phyloP scores from a whole-genome alignment of 1,140 invertebrate species.

The Drosophila malerkotliana region DNA sequence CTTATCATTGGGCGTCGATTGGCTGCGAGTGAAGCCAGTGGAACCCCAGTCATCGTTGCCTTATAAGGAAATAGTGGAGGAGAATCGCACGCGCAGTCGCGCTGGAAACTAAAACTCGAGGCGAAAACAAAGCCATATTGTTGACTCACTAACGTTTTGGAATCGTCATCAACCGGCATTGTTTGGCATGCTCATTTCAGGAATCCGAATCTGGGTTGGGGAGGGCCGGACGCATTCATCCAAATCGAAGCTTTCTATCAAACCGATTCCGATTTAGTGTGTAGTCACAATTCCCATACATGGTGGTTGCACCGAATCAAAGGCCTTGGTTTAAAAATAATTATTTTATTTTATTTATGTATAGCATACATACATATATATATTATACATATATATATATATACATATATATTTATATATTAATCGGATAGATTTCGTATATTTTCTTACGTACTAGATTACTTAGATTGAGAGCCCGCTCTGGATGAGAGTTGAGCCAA shows the following conservation, averaged over 20 bases:
- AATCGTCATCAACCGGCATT: slow-evolving; percentile 40
- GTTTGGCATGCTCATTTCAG: slow-evolving; percentile 34
- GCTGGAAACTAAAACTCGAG: slow-evolving; percentile 11
- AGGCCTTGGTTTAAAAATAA: slow-evolving; percentile 21
- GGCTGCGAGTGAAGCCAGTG: slow-evolving; percentile 16
- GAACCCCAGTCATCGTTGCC: slow-evolving; percentile 23
- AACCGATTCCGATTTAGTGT: slow-evolving; percentile 31
- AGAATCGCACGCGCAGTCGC: slow-evolving; percentile 28
- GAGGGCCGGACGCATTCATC: slow-evolving; percentile 14
- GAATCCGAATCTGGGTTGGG: background rate
- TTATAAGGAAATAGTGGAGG: slow-evolving; percentile 35
- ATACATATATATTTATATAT: slow-evolving; percentile 9
- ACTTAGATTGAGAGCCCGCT: background rate
- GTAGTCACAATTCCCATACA: slow-evolving; percentile 20
- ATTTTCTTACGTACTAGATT: slow-evolving; percentile 7
- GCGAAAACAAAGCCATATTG: slow-evolving; percentile 33
- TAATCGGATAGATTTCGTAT: background rate
- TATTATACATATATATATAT: background rate
- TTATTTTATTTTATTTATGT: slow-evolving; percentile 35
- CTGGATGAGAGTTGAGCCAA: background rate
- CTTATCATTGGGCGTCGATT: slow-evolving; percentile 40
- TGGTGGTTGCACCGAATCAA: slow-evolving; percentile 15
- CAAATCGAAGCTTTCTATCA: slow-evolving; percentile 17
- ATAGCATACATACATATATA: slow-evolving; percentile 6
- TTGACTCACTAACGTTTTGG: slow-evolving; percentile 41